phyloP scores from a whole-genome alignment of 2,888 invertebrate genomes.

The Papilio demoleus region DNA sequence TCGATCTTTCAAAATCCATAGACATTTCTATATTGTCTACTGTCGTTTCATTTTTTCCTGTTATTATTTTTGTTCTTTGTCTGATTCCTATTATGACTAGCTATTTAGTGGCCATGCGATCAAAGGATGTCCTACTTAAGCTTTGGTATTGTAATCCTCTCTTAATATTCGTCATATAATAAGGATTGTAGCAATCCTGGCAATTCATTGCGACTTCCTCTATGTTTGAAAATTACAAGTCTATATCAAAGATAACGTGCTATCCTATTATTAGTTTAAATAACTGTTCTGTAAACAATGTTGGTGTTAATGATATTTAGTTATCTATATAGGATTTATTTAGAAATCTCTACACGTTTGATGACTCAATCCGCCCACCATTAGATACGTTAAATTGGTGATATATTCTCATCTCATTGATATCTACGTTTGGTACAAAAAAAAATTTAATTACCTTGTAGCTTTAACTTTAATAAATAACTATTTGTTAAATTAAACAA shows the following conservation, averaged over 20 bases:
- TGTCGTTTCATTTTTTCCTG: too few species aligned
- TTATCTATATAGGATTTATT: not conserved
- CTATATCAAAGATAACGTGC: not conserved
- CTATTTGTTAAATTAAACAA: too few species aligned
- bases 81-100: not conserved
- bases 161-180: not conserved
- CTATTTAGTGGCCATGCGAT: not conserved
- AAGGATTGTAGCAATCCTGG: not conserved
- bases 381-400: not conserved
- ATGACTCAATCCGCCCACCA: not conserved
- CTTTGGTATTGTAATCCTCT: not conserved
- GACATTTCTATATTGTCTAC: too few species aligned
- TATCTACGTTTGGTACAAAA: not conserved
- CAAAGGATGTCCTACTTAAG: slow-evolving; percentile 12
- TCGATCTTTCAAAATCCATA: too few species aligned
- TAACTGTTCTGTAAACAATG: not conserved
- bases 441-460: not conserved
- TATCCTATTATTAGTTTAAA: not conserved
- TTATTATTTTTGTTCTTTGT: not conserved
- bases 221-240: not conserved
- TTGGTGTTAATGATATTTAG: not conserved
- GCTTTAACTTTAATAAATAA: too few species aligned
- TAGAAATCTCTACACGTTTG: not conserved
- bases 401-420: not conserved
- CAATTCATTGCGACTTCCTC: not conserved